A percentile compares a stretch with the other conserved stretches of the same genome.
phyloP scores from a whole-genome alignment of 2,797 vertebrate species.

The Acanthiza pusilla region DNA sequence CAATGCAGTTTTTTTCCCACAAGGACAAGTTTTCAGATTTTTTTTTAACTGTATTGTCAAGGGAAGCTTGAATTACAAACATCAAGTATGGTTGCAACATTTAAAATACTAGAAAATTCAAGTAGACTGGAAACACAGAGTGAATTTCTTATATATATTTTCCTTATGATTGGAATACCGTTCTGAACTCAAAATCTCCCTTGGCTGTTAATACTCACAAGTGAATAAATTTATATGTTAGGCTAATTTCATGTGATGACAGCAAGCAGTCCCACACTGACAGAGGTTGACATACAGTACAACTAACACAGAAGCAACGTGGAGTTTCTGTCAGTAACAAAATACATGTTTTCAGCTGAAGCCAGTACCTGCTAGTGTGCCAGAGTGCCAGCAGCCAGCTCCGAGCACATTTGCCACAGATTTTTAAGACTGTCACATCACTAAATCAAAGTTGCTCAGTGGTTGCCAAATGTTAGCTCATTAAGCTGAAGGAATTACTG shows the following conservation, averaged over 20 bases:
- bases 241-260: background rate
- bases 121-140: background rate
- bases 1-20: background rate
- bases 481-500: slow-evolving; percentile 28
- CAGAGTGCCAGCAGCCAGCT: background rate
- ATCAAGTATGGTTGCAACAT: background rate
- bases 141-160: background rate
- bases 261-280: background rate
- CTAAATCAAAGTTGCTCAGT: slow-evolving; percentile 2
- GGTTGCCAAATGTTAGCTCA: background rate
- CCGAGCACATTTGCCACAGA: background rate
- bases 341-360: background rate
- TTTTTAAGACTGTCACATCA: background rate
- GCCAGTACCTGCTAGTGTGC: background rate
- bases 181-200: background rate
- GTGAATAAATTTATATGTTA: background rate
- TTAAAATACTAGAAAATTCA: slow-evolving; percentile 34
- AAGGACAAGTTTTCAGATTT: background rate
- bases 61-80: background rate
- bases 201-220: background rate
- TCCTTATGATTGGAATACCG: background rate
- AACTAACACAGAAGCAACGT: background rate
- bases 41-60: background rate
- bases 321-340: background rate
- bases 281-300: background rate